A percentile compares a stretch with the other conserved stretches of the same genome.
Evolutionary conservation across 92 coral and sea anemone species (phyloP).

Genomic region (Pocillopora grandis): DNA sequence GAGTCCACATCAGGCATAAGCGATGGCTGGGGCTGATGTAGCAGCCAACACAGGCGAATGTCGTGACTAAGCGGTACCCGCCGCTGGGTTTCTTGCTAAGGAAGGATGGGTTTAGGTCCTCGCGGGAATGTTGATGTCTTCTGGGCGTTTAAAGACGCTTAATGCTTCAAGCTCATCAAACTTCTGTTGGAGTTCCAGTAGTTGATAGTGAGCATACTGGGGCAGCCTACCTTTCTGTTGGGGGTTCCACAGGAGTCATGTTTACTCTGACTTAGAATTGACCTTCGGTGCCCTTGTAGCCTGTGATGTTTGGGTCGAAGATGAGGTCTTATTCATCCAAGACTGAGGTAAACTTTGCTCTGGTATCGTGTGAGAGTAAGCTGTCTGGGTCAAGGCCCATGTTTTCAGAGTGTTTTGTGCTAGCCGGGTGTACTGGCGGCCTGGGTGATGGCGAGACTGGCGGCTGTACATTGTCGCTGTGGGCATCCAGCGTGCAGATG

Average conservation of each 20-base stretch:
- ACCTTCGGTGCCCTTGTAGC: no score
- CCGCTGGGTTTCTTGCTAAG: slow-evolving; percentile 52
- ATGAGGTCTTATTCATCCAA: no score
- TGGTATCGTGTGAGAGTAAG: no score
- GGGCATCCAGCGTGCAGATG: slow-evolving; percentile 42
- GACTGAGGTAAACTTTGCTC: no score
- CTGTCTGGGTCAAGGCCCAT: no score
- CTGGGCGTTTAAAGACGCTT: slow-evolving; percentile 31
- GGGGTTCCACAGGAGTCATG: slow-evolving; percentile 57
- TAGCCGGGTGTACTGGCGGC: no score
- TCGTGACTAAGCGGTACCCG: slow-evolving; percentile 52
- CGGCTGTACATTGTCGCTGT: slow-evolving; percentile 4
- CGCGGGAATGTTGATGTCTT: slow-evolving; percentile 36
- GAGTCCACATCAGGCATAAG: slow-evolving; percentile 56
- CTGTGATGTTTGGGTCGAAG: no score
- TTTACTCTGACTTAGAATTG: slow-evolving; percentile 31
- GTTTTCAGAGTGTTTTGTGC: no score
- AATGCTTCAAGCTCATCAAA: slow-evolving; percentile 24
- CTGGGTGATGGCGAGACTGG: slow-evolving; percentile 5
- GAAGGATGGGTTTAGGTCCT: slow-evolving; percentile 44
- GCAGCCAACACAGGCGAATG: slow-evolving; percentile 50
- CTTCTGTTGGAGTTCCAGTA: slow-evolving; percentile 29
- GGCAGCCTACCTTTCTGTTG: slow-evolving; percentile 64
- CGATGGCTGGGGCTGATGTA: slow-evolving; percentile 59
- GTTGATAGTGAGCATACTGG: slow-evolving; percentile 39